Evolutionary conservation across 2,113 vertebrate genomes (phyloP).

Genomic region (Condylura cristata): DNA sequence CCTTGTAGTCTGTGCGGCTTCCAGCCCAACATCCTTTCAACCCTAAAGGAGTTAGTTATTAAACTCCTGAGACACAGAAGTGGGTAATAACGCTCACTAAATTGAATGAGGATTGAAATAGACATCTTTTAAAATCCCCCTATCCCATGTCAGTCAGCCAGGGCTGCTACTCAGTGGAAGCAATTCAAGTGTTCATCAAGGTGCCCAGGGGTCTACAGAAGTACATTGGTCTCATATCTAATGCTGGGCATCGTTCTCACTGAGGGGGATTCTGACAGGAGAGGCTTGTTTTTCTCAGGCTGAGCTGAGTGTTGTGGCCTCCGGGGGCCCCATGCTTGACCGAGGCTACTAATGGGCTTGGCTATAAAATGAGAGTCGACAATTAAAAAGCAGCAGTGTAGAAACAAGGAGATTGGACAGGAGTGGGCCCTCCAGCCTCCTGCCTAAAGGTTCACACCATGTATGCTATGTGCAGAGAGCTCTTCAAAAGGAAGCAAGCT

Average conservation of each 20-base stretch:
- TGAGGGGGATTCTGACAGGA: conserved; percentile 5
- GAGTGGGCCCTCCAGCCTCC: neutral
- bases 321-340: neutral
- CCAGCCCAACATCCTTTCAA: neutral
- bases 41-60: conserved; percentile 40
- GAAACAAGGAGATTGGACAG: neutral
- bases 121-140: conserved; percentile 7
- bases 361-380: conserved; percentile 63
- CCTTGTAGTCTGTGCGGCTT: neutral
- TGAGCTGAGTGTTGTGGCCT: neutral
- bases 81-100: conserved; percentile 33
- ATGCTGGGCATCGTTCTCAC: neutral
- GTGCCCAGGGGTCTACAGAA: neutral
- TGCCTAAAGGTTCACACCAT: neutral
- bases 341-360: conserved; percentile 58
- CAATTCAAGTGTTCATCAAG: neutral
- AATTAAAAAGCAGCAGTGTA: conserved; percentile 52
- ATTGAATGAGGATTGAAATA: conserved; percentile 20
- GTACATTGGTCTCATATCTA: neutral
- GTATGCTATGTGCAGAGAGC: neutral
- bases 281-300: conserved; percentile 36
- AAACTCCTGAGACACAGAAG: conserved; percentile 34
- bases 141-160: neutral
- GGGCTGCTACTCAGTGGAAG: neutral
- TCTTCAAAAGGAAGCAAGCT: conserved; percentile 30